Percentiles rank a stretch among this genome's conserved stretches.
Evolutionary conservation across 2,888 invertebrate species (phyloP).

Genomic region (Lepidochrysops patricia): DNA sequence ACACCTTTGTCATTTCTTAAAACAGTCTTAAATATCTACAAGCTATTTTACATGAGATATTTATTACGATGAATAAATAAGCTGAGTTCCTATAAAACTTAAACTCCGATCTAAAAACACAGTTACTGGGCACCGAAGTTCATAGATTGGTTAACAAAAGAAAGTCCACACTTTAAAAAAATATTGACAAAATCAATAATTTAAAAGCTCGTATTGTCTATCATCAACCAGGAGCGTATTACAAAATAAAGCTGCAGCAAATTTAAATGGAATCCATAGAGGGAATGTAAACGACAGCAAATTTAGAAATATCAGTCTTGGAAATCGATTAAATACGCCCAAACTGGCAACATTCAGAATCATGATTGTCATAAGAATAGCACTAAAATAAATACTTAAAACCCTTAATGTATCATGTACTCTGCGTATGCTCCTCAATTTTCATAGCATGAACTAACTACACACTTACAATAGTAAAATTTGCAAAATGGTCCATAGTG

Average conservation of each 20-base stretch:
- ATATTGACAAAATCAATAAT: constrained; percentile 63
- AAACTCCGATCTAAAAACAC: constrained; percentile 13
- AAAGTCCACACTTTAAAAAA: constrained; percentile 40
- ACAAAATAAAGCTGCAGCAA: constrained; percentile 15
- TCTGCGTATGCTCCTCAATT: constrained; percentile 21
- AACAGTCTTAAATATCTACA: constrained; percentile 14
- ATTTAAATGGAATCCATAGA: constrained; percentile 22
- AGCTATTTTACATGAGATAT: constrained; percentile 6
- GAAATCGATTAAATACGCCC: constrained; percentile 51
- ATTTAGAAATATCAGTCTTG: constrained; percentile 73
- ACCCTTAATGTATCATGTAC: constrained; percentile 43
- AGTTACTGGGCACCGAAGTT: constrained; percentile 21
- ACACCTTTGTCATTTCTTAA: constrained; percentile 9
- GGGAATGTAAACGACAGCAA: constrained; percentile 61
- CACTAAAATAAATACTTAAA: constrained; percentile 68
- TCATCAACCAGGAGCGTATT: constrained; percentile 28
- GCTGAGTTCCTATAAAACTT: constrained; percentile 4
- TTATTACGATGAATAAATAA: constrained; percentile 4
- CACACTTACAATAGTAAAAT: constrained; percentile 32
- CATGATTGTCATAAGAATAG: constrained; percentile 30
- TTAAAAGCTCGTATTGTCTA: constrained; percentile 58
- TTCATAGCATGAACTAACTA: constrained; percentile 30
- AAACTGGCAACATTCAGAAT: constrained; percentile 35
- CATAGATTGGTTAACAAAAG: constrained; percentile 25
- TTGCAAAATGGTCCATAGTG: constrained; percentile 62